Percentiles rank a stretch among this genome's conserved stretches.
These are phyloP conservation scores for Spondyliosoma cantharus DNA, from an alignment of 2,797 vertebrate species.

Conservation along the genomic window DNA sequence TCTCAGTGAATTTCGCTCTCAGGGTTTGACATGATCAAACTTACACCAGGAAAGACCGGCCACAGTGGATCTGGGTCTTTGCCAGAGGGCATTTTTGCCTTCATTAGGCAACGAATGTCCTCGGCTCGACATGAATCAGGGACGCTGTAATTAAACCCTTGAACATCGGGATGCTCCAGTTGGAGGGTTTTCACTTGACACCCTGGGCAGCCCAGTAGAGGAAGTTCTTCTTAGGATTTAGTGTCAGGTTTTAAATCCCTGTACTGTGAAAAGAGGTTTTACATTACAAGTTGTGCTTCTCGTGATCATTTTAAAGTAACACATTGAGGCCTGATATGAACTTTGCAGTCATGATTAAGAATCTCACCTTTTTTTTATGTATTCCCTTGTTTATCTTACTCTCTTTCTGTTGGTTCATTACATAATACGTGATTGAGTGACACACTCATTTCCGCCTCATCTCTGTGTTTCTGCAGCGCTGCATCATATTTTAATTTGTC, in stretches of 20 bases:
- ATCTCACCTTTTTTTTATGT: not conserved
- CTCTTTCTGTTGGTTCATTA: not conserved
- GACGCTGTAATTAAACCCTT: not conserved
- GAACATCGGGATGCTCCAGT: not conserved
- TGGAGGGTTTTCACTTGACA: not conserved
- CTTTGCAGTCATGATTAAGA: not conserved
- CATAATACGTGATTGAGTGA: not conserved
- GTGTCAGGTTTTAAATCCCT: not conserved
- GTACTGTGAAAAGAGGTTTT: not conserved
- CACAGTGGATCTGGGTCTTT: not conserved
- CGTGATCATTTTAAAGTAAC: not conserved
- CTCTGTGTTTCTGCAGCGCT: not conserved
- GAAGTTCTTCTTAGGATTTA: not conserved
- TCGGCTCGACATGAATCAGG: not conserved
- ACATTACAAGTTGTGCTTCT: not conserved
- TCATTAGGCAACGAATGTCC: not conserved
- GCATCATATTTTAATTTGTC: not conserved
- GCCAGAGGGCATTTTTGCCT: not conserved
- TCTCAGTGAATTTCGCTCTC: slow-evolving; percentile 24
- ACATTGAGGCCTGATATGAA: not conserved
- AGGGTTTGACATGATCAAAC: not conserved
- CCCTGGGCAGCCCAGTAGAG: not conserved
- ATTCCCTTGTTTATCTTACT: not conserved
- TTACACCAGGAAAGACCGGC: not conserved
- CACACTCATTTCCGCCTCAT: not conserved